Base-by-base conservation (phyloP, 2,113 vertebrate genomes). In the Dipodomys spectabilis region DNA sequence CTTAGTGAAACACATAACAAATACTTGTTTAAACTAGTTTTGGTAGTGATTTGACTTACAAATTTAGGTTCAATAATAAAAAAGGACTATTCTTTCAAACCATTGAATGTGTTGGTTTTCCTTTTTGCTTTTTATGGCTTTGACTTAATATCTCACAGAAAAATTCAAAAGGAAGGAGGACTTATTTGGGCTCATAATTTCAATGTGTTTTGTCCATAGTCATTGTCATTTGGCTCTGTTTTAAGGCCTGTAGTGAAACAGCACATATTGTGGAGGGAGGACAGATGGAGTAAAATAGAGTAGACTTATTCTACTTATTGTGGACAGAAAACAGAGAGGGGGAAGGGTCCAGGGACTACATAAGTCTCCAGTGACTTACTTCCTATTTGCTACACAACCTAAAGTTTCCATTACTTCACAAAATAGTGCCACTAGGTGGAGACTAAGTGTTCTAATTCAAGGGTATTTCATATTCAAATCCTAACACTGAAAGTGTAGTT, bases 1-100 rank as follows among this genome's bases (percentile, higher is more conserved):
- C 57, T 74, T 88, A 75, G 39, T 88, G 49, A 86, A 32, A 83
- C 10, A 32, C 32, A 89, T 80, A 15, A 88, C 32, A 84, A 78
- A 64, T 77, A 85, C 65, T 67, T 81, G 72, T 53, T 71, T 83
- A 62, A 69, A 88, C 84, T 64, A 71, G 2, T 35, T 30, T 89
- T 90, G 35, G 86, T 19, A 85, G 13, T 39, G 22, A 69, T 65
- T 86, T 49, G 10, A 57, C 28, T 86, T 20, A 86, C 75, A 92
- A 6, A 6, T 94, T 91, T 44, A 81, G 13, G 18, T 91, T 91
- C 67, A 73, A 18, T 35, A 23, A 72, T 81, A 82, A 53, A 88
- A 44, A 91, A 88, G 11, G 18, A 45, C n/a, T 7, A 62, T 45
- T n/a, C 2, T 90, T 83, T 23, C 73, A 65, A 89, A 82, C 93